Percentiles rank a stretch among this genome's conserved stretches.
Evolutionary conservation across 2,888 invertebrate species (phyloP).

Genomic region (Stenodema calcarata): DNA sequence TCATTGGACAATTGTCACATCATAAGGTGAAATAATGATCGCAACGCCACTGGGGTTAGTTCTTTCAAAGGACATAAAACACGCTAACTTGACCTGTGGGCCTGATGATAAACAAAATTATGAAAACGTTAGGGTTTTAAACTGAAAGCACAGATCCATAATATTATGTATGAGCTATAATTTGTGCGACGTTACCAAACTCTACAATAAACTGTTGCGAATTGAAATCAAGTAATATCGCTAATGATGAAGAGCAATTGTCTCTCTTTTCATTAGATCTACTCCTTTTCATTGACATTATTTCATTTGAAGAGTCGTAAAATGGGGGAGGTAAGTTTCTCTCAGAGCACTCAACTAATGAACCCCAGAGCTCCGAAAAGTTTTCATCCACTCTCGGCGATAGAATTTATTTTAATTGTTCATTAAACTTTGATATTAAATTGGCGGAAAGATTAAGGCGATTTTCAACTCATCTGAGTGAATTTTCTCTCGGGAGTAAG

Average conservation of each 20-base stretch:
- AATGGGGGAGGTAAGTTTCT: slow-evolving; percentile 14
- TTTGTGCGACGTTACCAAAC: too few species aligned
- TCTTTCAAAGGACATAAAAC: too few species aligned
- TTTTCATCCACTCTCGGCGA: slow-evolving; percentile 31
- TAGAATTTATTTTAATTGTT: slow-evolving; percentile 43
- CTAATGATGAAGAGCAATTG: neutral
- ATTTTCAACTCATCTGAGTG: slow-evolving; percentile 32
- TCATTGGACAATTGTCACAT: too few species aligned
- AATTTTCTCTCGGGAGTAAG: neutral
- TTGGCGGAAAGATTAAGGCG: slow-evolving; percentile 38
- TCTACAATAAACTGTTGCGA: too few species aligned
- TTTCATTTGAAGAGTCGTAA: slow-evolving; percentile 16
- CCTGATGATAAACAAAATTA: too few species aligned
- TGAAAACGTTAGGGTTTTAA: neutral
- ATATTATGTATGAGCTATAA: too few species aligned
- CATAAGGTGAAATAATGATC: too few species aligned
- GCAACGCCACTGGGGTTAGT: too few species aligned
- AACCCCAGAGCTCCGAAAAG: slow-evolving; percentile 12
- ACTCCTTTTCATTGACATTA: slow-evolving; percentile 9
- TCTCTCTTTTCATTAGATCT: neutral
- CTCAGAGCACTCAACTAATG: slow-evolving; percentile 33
- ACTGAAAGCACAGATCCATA: too few species aligned
- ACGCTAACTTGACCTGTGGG: too few species aligned
- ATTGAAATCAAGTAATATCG: neutral
- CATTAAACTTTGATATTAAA: slow-evolving; percentile 45